Base-by-base conservation (phyloP, 2,888 invertebrate genomes). In the Polyommatus icarus region DNA sequence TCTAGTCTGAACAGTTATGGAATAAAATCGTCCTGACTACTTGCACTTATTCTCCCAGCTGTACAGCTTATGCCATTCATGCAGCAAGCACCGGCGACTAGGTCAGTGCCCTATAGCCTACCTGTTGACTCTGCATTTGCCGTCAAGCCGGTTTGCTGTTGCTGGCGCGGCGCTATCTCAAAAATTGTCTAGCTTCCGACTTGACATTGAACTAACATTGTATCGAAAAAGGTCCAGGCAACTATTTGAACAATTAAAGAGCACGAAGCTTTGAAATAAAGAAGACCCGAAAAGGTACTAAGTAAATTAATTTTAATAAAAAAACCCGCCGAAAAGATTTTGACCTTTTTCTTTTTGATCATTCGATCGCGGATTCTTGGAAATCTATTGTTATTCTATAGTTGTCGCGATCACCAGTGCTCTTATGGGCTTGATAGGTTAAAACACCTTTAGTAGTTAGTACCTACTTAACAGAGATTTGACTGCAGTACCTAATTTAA, bases 31-130 rank as follows among this genome's bases (percentile, higher is more conserved):
- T 12, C 61, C 61, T 61, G 24, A 24, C 24, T 61, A 12, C 61
- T 81, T 81, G 81, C 82, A 80, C 78, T 79, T 71, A 78, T 80
- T 79, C 78, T 71, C 59, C 83, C 85, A 87, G 89, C 87, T 87
- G 87, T 86, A 87, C 83, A 83, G 79, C 83, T 81, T 78, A 76
- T 88, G 86, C 86, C 91, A 92, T 92, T 92, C 90, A 92, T 90
- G 84, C 84, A 77, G 59, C 82, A 86, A 88, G 88, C 88, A 85
- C 83, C 85, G 87, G 82, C 85, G 86, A 84, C 87, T 88, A 89
- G 93, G 93, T 93, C 93, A 93, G 88, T 93, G 93, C 91, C 93
- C 93, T 88, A 86, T 87, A 82, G 87, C 88, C 89, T 91, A 92
- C 93, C 93, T 93, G 93, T 93, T 92, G 91, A 88, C 86, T 87